Conservation (phyloP, 2,888 invertebrate genomes). For the Coleophora flavipennella region DNA sequence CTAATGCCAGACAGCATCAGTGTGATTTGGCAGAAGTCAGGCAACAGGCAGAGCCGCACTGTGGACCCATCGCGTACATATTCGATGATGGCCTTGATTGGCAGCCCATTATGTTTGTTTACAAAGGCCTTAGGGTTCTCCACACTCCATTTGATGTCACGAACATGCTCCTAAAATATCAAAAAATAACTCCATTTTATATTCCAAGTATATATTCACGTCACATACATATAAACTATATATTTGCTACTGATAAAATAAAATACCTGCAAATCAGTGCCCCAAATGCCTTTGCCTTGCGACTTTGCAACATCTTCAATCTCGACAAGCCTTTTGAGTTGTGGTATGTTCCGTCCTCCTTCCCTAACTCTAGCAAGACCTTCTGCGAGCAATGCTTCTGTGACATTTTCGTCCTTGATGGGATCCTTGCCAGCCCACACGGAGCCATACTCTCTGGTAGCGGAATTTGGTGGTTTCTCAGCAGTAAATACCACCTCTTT, state of each 20-base stretch:
- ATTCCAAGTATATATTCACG: background rate
- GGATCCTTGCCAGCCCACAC: constrained; percentile 89
- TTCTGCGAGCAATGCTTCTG: constrained; percentile 89
- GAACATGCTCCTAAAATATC: constrained; percentile 78
- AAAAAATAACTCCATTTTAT: background rate
- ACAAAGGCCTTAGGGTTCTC: constrained; percentile 83
- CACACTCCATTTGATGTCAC: constrained; percentile 90
- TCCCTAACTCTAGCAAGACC: constrained; percentile 88
- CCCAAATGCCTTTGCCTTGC: constrained; percentile 90
- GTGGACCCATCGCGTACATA: constrained; percentile 98
- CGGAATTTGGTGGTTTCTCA: constrained; percentile 87
- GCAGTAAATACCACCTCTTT: constrained; percentile 89
- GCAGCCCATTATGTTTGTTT: constrained; percentile 88
- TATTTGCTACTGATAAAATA: constrained; percentile 1
- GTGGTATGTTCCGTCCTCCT: constrained; percentile 72
- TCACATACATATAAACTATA: background rate
- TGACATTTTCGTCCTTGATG: constrained; percentile 86
- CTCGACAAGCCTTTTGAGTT: constrained; percentile 80
- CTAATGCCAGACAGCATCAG: constrained; percentile 96
- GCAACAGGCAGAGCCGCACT: constrained; percentile 90
- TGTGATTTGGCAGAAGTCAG: constrained; percentile 92
- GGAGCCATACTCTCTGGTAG: constrained; percentile 88
- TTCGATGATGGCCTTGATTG: constrained; percentile 94
- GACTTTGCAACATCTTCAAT: constrained; percentile 92
- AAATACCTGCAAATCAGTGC: constrained; percentile 48